Percentiles rank a stretch among this genome's conserved stretches.
Evolutionary conservation across 64 coral and sea anemone species (phyloP).

Genomic region (Anthopleura sola): DNA sequence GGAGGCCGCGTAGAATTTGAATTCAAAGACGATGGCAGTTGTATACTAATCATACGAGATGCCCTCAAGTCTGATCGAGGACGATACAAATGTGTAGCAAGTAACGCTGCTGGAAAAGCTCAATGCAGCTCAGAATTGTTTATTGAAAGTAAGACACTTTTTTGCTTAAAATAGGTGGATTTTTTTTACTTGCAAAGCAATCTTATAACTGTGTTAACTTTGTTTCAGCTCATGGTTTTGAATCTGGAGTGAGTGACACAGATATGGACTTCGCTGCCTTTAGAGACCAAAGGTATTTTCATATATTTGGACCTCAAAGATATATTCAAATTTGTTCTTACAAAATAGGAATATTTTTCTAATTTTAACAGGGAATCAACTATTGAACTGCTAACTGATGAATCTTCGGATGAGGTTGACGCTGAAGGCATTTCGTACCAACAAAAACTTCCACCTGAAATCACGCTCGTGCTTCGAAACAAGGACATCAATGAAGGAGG

Average conservation of each 20-base stretch:
- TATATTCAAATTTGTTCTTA: too few species aligned
- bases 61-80: conserved; percentile 73
- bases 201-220: not conserved
- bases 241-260: conserved; percentile 71
- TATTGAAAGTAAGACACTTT: conserved; percentile 76
- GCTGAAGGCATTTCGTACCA: conserved; percentile 28
- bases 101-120: conserved; percentile 77
- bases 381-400: conserved; percentile 82
- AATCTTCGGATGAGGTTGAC: conserved; percentile 77
- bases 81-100: conserved; percentile 95
- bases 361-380: conserved; percentile 40
- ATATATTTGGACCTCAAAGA: not conserved
- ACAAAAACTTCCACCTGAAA: conserved; percentile 65
- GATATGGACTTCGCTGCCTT: conserved; percentile 60
- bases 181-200: not conserved
- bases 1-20: conserved; percentile 76
- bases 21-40: conserved; percentile 80
- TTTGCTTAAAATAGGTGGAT: not conserved
- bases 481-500: conserved; percentile 71
- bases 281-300: conserved; percentile 15
- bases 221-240: conserved; percentile 86
- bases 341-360: not conserved
- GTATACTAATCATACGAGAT: conserved; percentile 84
- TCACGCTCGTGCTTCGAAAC: conserved; percentile 89
- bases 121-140: conserved; percentile 96